Percentiles rank a stretch among this genome's conserved stretches.
Conservation (phyloP, 92 coral and sea anemone genomes). For the Zoanthus sansibaricus region DNA sequence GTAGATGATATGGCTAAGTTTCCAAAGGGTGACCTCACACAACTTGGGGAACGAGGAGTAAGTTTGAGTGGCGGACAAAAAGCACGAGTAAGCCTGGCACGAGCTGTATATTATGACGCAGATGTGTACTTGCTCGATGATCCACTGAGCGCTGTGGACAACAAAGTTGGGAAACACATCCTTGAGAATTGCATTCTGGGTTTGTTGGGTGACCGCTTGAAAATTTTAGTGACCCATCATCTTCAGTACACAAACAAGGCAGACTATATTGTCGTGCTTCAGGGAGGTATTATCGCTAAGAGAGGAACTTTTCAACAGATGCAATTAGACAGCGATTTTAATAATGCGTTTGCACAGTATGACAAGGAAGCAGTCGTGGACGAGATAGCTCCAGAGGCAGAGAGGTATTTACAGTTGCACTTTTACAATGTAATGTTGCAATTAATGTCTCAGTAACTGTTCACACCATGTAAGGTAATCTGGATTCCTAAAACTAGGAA, state of each 20-base stretch:
- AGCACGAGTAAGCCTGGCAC: constrained; percentile 34
- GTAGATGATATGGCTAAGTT: constrained; percentile 23
- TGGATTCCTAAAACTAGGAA: no score
- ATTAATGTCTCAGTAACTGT: no score
- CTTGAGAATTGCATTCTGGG: constrained; percentile 9
- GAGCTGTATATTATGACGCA: constrained; percentile 21
- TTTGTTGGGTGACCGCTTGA: neutral
- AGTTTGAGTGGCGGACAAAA: constrained; percentile 33
- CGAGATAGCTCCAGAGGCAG: constrained; percentile 16
- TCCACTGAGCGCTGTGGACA: constrained; percentile 25
- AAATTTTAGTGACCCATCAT: constrained; percentile 18
- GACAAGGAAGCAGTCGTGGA: constrained; percentile 19
- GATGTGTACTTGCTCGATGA: constrained; percentile 11
- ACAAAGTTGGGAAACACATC: constrained; percentile 27
- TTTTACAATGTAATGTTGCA: neutral
- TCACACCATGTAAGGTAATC: no score
- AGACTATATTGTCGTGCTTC: constrained; percentile 18
- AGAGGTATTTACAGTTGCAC: neutral
- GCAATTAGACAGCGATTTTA: constrained; percentile 1
- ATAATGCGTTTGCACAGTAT: constrained; percentile 24
- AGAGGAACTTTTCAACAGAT: constrained; percentile 20
- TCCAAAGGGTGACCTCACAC: constrained; percentile 31
- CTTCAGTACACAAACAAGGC: constrained; percentile 27
- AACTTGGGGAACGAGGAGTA: constrained; percentile 23
- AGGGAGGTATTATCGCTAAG: neutral